A percentile compares a stretch with the other conserved stretches of the same genome.
Conservation (phyloP, 2,797 vertebrate species). For the Anguilla pacifica region DNA sequence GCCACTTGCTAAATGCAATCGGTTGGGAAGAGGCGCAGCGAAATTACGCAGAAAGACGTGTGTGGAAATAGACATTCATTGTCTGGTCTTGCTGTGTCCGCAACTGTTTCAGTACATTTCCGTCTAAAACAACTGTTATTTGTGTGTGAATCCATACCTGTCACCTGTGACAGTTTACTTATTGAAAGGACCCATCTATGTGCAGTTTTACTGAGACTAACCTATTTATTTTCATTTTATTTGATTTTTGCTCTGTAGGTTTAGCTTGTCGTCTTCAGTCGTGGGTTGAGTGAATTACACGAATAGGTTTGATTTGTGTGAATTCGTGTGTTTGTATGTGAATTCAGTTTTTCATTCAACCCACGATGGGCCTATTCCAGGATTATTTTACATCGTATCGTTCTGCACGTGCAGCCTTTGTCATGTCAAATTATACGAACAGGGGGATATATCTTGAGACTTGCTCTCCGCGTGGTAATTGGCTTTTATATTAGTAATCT, state of each 20-base stretch:
- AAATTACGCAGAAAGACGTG: conserved; percentile 8
- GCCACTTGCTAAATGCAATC: not conserved
- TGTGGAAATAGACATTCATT: conserved; percentile 7
- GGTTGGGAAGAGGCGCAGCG: not conserved
- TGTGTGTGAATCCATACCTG: conserved; percentile 12
- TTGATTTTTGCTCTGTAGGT: not conserved
- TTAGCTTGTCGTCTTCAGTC: not conserved
- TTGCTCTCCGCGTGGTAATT: conserved; percentile 86
- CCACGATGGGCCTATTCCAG: conserved; percentile 43
- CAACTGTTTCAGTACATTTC: conserved; percentile 6
- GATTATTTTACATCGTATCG: conserved; percentile 66
- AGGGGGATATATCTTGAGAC: conserved; percentile 77
- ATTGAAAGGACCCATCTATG: not conserved
- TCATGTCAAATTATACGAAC: conserved; percentile 78
- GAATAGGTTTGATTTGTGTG: not conserved
- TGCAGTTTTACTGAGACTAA: not conserved
- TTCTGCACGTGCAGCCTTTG: conserved; percentile 68
- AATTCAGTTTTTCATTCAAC: conserved; percentile 36
- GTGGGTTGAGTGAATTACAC: not conserved
- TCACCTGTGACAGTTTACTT: not conserved
- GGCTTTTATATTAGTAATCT: conserved; percentile 98
- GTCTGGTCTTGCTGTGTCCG: conserved; percentile 16
- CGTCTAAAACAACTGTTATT: conserved; percentile 17
- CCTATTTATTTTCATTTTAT: not conserved
- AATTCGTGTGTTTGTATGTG: not conserved